Evolutionary conservation across 2,888 invertebrate species (phyloP).

Genomic region (Drosophila suboccidentalis): DNA sequence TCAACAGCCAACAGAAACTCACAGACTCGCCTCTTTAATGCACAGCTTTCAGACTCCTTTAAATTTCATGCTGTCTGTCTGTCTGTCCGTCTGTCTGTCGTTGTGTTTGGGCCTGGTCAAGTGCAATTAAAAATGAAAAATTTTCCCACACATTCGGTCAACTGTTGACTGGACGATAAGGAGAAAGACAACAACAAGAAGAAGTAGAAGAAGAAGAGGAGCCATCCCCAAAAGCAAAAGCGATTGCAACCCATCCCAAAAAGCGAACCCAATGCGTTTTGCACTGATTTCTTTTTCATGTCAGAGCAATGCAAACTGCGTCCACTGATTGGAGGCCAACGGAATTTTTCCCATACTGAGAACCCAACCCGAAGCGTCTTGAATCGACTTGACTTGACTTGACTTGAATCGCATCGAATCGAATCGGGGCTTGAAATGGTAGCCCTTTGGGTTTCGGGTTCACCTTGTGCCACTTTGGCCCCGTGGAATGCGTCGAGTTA

Average conservation of each 20-base stretch:
- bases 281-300: constrained; percentile 84
- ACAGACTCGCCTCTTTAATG: constrained; percentile 43
- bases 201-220: not conserved
- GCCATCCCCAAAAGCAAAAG: constrained; percentile 11
- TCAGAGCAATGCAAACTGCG: constrained; percentile 76
- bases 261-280: constrained; percentile 44
- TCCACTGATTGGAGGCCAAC: constrained; percentile 78
- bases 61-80: constrained; percentile 47
- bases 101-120: constrained; percentile 27
- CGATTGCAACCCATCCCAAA: constrained; percentile 24
- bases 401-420: constrained; percentile 32
- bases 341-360: constrained; percentile 79
- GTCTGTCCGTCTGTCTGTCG: not conserved
- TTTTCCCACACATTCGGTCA: constrained; percentile 82
- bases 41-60: constrained; percentile 54
- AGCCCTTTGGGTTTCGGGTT: constrained; percentile 39
- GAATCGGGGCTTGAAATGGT: constrained; percentile 34
- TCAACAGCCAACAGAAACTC: constrained; percentile 6
- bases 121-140: constrained; percentile 84
- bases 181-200: constrained; percentile 13
- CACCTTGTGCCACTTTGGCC: constrained; percentile 80
- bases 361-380: constrained; percentile 14
- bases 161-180: constrained; percentile 63
- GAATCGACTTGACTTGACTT: constrained; percentile 23
- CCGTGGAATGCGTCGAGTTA: constrained; percentile 73